These are phyloP conservation scores for Tylochromis polylepis DNA, from an alignment of 2,113 vertebrate species.

Conservation along the genomic window DNA sequence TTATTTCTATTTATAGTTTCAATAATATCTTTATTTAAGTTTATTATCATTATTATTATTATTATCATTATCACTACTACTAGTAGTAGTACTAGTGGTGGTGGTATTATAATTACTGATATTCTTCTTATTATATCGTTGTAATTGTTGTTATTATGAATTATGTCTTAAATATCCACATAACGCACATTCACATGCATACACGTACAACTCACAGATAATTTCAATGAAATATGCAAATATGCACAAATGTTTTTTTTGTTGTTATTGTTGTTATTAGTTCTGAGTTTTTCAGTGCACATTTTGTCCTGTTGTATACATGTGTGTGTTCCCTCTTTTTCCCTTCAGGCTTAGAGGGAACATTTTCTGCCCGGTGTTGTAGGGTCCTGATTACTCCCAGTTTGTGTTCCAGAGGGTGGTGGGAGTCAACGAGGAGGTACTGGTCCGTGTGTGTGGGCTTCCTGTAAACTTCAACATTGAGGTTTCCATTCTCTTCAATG, in stretches of 20 bases:
- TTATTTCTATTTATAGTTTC: neutral
- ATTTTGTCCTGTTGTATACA: neutral
- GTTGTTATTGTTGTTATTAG: neutral
- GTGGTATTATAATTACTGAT: neutral
- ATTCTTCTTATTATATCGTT: neutral
- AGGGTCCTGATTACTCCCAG: too few relatives aligned
- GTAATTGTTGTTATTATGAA: neutral
- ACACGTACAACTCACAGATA: neutral
- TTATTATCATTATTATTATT: neutral
- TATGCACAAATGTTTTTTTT: rapidly evolving
- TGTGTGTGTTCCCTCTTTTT: too few relatives aligned
- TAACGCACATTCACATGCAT: neutral
- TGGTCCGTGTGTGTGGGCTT: too few relatives aligned
- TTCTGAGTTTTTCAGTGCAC: neutral
- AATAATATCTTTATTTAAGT: neutral
- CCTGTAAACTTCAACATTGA: too few relatives aligned
- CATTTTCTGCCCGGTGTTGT: too few relatives aligned
- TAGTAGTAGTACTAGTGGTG: neutral
- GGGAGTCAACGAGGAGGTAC: too few relatives aligned
- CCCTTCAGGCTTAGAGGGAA: too few relatives aligned
- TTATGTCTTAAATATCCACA: neutral
- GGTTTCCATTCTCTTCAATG: too few relatives aligned
- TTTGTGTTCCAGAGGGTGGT: too few relatives aligned
- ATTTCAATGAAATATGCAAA: neutral
- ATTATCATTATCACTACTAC: neutral